Percentiles rank a stretch among this genome's conserved stretches.
Conservation (phyloP, 2,888 invertebrate species). For the Machimus rusticus region DNA sequence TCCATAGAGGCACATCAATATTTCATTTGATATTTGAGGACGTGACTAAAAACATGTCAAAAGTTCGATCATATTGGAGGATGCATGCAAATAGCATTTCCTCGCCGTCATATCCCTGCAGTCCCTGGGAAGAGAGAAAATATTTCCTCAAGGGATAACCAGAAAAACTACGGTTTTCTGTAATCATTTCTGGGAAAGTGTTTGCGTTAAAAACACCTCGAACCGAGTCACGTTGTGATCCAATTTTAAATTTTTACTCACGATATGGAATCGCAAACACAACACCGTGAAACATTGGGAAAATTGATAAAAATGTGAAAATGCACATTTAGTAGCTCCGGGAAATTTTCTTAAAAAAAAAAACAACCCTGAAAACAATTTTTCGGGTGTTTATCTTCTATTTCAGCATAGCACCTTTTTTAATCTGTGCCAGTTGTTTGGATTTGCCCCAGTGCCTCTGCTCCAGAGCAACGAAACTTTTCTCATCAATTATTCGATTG, state of each 20-base stretch:
- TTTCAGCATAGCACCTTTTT: neutral
- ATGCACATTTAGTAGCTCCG: neutral
- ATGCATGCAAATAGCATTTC: neutral
- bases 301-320: conserved; percentile 18
- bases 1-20: neutral
- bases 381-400: neutral
- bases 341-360: neutral
- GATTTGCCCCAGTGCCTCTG: neutral
- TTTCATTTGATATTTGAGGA: conserved; percentile 18
- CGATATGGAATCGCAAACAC: neutral
- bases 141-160: neutral
- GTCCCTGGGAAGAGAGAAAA: neutral
- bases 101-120: neutral
- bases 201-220: neutral
- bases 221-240: neutral
- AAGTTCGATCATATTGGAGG: neutral
- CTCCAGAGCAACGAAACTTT: neutral
- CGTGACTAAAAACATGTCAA: conserved; percentile 25
- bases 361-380: neutral
- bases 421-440: neutral
- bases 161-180: neutral
- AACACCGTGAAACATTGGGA: neutral
- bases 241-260: neutral
- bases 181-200: conserved; percentile 4
- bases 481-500: conserved; percentile 38